Conservation (phyloP, 1,140 invertebrate species). For the Luehdorfia chinensis region DNA sequence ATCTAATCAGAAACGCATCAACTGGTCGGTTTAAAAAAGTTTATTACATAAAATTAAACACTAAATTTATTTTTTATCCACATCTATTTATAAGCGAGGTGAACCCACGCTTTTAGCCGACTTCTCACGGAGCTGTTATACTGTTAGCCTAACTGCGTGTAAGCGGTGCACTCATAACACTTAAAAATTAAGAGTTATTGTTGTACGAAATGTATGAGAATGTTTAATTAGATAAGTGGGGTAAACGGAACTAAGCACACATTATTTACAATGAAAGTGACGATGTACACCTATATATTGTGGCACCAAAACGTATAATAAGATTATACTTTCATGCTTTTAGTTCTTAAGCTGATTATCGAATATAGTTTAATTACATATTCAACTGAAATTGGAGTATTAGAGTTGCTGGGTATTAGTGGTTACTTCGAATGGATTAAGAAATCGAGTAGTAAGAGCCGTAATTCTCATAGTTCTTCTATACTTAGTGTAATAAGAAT, state of each 20-base stretch:
- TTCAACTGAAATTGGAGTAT: not conserved
- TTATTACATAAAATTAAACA: too few species aligned
- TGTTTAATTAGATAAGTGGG: constrained; percentile 74
- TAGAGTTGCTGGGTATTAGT: not conserved
- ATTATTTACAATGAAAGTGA: constrained; percentile 54
- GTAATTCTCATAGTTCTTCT: too few species aligned
- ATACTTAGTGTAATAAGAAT: too few species aligned
- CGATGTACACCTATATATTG: constrained; percentile 14
- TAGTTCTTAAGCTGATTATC: constrained; percentile 38
- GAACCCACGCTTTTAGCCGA: constrained; percentile 50
- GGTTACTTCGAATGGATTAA: constrained; percentile 3
- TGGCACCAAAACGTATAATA: constrained; percentile 6
- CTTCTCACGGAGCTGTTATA: constrained; percentile 67
- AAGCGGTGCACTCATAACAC: constrained; percentile 70
- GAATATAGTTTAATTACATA: constrained; percentile 22
- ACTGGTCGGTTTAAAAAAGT: too few species aligned
- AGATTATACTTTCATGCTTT: constrained; percentile 18
- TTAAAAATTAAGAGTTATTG: constrained; percentile 75
- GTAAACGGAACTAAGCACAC: constrained; percentile 50
- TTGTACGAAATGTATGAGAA: constrained; percentile 71
- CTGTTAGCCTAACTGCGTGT: constrained; percentile 71
- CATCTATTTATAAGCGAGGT: constrained; percentile 23
- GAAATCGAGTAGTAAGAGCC: too few species aligned
- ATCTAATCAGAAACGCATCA: too few species aligned
- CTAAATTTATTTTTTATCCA: too few species aligned